phyloP scores from a whole-genome alignment of 2,888 invertebrate genomes.

The Troides helena region DNA sequence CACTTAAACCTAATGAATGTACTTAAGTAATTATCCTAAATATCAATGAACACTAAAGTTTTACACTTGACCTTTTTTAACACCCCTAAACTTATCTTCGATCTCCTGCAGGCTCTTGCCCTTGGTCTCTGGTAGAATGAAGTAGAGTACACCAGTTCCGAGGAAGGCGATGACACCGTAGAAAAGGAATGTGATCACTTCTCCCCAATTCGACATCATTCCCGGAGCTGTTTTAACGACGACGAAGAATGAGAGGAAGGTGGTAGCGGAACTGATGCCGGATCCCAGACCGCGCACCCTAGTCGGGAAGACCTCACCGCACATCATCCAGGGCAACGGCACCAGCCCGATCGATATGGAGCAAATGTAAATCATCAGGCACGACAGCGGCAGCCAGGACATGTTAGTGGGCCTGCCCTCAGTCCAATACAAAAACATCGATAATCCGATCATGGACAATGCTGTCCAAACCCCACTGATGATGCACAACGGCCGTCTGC shows the following conservation, averaged over 20 bases:
- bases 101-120: conserved; percentile 85
- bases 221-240: conserved; percentile 85
- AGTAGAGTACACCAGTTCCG: conserved; percentile 80
- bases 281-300: conserved; percentile 83
- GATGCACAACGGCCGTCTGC: conserved; percentile 83
- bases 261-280: conserved; percentile 83
- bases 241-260: conserved; percentile 82
- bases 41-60: conserved; percentile 30
- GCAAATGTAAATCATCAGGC: conserved; percentile 79
- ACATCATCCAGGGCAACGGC: conserved; percentile 87
- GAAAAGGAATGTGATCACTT: conserved; percentile 81
- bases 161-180: conserved; percentile 81
- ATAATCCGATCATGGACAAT: conserved; percentile 79
- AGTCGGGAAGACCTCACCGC: conserved; percentile 85
- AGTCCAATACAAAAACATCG: conserved; percentile 66
- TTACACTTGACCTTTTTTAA: conserved; percentile 53
- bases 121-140: conserved; percentile 84
- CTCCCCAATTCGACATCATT: conserved; percentile 79
- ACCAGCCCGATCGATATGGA: conserved; percentile 82
- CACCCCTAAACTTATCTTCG: conserved; percentile 78
- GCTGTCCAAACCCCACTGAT: conserved; percentile 83
- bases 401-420: conserved; percentile 55
- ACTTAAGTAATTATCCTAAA: conserved; percentile 36
- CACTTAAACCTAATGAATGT: conserved; percentile 50
- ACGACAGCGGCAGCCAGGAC: conserved; percentile 75